phyloP scores from a whole-genome alignment of 2,797 vertebrate genomes.

The Karalla daura region DNA sequence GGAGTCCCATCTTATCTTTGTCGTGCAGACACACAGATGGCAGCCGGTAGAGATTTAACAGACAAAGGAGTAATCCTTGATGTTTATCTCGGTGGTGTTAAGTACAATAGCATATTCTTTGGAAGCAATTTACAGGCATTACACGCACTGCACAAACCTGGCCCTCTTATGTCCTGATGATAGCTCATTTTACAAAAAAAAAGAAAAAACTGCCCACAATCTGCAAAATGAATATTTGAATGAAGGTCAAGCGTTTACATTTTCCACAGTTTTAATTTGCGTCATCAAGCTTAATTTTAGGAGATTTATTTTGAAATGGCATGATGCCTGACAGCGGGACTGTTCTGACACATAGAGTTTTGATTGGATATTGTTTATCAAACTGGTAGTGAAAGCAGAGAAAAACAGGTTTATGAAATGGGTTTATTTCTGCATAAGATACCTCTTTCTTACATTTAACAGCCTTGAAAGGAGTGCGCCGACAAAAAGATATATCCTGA shows the following conservation, averaged over 20 bases:
- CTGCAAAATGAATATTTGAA: background rate
- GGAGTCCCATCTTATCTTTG: constrained; percentile 60
- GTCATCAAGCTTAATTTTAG: background rate
- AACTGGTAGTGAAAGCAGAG: background rate
- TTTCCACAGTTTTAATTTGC: background rate
- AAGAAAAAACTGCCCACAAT: background rate
- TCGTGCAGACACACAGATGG: constrained; percentile 55
- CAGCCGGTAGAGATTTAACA: constrained; percentile 51
- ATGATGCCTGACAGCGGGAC: background rate
- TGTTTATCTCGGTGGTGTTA: constrained; percentile 58
- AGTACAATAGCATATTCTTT: constrained; percentile 42
- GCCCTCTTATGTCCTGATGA: constrained; percentile 22
- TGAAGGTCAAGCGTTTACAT: background rate
- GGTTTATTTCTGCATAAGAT: background rate
- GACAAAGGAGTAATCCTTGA: constrained; percentile 59
- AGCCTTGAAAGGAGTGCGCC: too few relatives aligned
- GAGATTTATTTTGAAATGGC: background rate
- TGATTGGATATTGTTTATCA: background rate
- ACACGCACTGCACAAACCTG: constrained; percentile 16
- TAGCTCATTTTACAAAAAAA: too few relatives aligned
- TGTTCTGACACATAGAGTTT: too few relatives aligned
- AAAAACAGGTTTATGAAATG: background rate
- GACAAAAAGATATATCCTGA: too few relatives aligned
- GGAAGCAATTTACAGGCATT: constrained; percentile 18
- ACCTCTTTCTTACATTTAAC: too few relatives aligned